Evolutionary conservation across 2,888 invertebrate species (phyloP), one percentile per base, ranked within the genome.

Genomic region (Pachydiplax longipennis): DNA sequence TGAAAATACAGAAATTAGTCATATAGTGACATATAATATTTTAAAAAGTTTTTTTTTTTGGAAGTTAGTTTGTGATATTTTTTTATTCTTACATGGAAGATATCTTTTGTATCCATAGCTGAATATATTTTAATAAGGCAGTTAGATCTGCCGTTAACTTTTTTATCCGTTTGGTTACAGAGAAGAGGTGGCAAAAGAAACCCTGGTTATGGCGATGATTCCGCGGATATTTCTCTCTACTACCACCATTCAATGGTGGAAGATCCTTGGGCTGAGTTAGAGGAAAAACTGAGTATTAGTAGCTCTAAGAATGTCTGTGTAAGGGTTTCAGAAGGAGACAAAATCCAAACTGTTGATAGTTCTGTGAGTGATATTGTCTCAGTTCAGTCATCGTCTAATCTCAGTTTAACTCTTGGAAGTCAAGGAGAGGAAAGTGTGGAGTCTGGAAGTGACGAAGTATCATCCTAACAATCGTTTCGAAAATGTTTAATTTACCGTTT

Each of bases 221-320:
- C 53, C 90, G 61, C 81, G 37, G 65, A 81, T 37, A 90, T 61
- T 82, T 91, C 91, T 13, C 87, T 80, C 35, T 92, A 92, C 90
- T 92, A 91, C 91, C 91, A 92, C 90, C 91, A 91, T 53, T 92
- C 91, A 81, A 92, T 92, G 91, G 90, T 92, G 90, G 91, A 92
- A 83, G 91, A 92, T 91, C 91, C 91, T 10, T 92, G 91, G 91
- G 91, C 91, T 61, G 91, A 91, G 81, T 91, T 92, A 91, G 91
- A 91, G 87, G 90, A 91, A 73, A 91, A 90, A 83, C 90, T 83
- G 44, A 90, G 73, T 73, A 73, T 80, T 83, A 87, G 87, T 87
- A 87, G 87, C 10, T 65, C 87, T 61, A 87, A 87, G 87, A 58
- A n/a, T 22, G 61, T 61, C 65, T 18, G 87, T 87, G 37, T 61